Conservation (phyloP, 1,140 invertebrate species). For the Cydia pomonella region DNA sequence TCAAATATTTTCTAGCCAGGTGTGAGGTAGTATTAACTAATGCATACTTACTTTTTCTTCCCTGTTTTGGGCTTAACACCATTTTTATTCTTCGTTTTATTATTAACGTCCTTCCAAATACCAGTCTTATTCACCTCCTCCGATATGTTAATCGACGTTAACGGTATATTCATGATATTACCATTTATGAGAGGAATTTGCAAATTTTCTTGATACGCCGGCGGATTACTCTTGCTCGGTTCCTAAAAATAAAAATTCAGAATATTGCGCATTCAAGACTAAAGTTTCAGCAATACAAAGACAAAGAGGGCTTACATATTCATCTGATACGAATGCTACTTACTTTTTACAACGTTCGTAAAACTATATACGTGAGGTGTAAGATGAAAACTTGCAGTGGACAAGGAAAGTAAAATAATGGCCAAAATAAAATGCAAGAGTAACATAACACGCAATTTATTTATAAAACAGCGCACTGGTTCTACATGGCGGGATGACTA, state of each 20-base stretch:
- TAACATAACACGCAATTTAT: slow-evolving; percentile 55
- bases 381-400: slow-evolving; percentile 31
- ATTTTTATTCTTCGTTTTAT: slow-evolving; percentile 57
- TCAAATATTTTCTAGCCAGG: too few species aligned
- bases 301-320: neutral
- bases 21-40: neutral
- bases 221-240: slow-evolving; percentile 68
- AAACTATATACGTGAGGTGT: slow-evolving; percentile 28
- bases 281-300: neutral
- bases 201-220: slow-evolving; percentile 84
- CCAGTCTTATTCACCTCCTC: slow-evolving; percentile 96
- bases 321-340: slow-evolving; percentile 36
- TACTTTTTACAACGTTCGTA: slow-evolving; percentile 33
- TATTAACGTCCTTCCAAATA: slow-evolving; percentile 96
- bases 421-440: slow-evolving; percentile 57
- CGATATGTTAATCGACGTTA: slow-evolving; percentile 94
- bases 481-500: slow-evolving; percentile 49
- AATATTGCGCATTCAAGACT: slow-evolving; percentile 25
- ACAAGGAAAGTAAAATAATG: slow-evolving; percentile 44
- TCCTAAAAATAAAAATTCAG: slow-evolving; percentile 67
- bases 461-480: slow-evolving; percentile 42
- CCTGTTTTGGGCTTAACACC: slow-evolving; percentile 67
- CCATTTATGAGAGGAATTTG: slow-evolving; percentile 95
- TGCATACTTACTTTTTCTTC: slow-evolving; percentile 72
- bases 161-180: slow-evolving; percentile 95